phyloP scores from a whole-genome alignment of 1,140 invertebrate species.

The Tetramorium alpestre region DNA sequence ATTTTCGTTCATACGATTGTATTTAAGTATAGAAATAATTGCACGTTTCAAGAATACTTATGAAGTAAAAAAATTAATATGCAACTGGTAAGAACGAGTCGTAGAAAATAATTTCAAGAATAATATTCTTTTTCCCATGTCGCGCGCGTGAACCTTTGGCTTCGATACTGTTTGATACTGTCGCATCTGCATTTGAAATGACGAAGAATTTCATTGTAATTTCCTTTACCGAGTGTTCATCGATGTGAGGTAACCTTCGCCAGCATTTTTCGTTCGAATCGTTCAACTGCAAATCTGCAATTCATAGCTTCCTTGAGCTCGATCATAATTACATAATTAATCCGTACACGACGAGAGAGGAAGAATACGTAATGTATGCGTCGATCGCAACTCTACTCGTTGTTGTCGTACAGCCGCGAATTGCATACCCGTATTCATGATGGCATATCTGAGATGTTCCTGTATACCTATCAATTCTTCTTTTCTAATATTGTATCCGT shows the following conservation, averaged over 20 bases:
- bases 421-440: constrained; percentile 36
- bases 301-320: constrained; percentile 67
- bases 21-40: background rate
- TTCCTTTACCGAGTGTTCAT: background rate
- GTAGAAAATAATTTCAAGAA: background rate
- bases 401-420: constrained; percentile 18
- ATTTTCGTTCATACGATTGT: background rate
- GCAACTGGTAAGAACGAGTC: too few relatives aligned
- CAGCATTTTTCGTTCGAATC: constrained; percentile 42
- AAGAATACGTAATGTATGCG: constrained; percentile 66
- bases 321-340: constrained; percentile 67
- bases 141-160: background rate
- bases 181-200: constrained; percentile 7
- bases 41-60: background rate
- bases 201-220: background rate
- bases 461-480: background rate
- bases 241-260: constrained; percentile 37
- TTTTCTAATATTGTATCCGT: background rate
- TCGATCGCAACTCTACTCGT: constrained; percentile 39
- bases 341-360: constrained; percentile 37
- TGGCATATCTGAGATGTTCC: constrained; percentile 1
- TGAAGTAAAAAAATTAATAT: background rate
- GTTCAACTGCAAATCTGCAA: constrained; percentile 47
- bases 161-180: background rate
- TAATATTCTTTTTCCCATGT: background rate